These are phyloP conservation scores for Oreocharis arfaki DNA, from an alignment of 2,113 vertebrate species.

Conservation along the genomic window DNA sequence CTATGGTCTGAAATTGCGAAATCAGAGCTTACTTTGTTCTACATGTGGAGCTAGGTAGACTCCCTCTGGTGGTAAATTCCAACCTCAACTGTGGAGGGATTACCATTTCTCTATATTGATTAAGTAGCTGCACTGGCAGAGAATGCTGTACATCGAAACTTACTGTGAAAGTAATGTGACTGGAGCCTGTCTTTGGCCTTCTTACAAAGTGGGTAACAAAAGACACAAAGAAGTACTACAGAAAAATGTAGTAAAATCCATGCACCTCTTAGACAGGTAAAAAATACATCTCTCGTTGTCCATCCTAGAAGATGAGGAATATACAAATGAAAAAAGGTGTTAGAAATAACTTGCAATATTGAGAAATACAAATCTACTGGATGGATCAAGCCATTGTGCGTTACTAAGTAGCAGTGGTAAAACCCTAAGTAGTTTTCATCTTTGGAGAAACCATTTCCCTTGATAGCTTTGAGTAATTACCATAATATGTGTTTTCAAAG, in stretches of 20 bases:
- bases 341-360: background rate
- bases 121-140: background rate
- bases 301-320: background rate
- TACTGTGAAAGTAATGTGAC: background rate
- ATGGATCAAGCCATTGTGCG: background rate
- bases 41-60: background rate
- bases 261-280: background rate
- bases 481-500: background rate
- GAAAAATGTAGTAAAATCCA: background rate
- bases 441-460: background rate
- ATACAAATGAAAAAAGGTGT: fast-evolving
- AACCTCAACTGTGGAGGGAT: background rate
- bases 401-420: background rate
- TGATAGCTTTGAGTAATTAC: background rate
- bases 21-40: background rate
- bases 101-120: background rate
- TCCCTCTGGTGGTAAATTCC: background rate
- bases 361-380: background rate
- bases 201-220: background rate
- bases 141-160: background rate
- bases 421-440: background rate
- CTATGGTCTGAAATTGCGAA: background rate
- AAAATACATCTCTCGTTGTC: fast-evolving
- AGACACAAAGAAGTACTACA: background rate
- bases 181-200: background rate